phyloP scores from a whole-genome alignment of 2,797 vertebrate genomes.

The Hippoglossus hippoglossus region DNA sequence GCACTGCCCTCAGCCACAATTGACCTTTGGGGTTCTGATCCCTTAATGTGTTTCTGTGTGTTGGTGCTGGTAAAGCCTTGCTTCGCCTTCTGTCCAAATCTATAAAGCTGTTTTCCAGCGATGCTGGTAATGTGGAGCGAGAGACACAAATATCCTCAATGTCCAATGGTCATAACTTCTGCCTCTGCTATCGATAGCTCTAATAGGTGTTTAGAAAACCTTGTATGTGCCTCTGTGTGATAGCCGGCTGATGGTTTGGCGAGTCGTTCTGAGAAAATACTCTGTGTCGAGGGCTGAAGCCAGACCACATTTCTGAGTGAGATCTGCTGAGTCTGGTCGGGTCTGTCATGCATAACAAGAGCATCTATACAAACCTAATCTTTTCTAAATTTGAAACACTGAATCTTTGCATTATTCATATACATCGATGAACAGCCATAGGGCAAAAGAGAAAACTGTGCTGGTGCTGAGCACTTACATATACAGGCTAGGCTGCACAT shows the following conservation, averaged over 20 bases:
- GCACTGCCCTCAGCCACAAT: conserved; percentile 72
- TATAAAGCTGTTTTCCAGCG: conserved; percentile 73
- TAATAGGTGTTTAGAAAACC: conserved; percentile 70
- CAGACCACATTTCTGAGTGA: too few species aligned
- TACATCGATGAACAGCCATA: too few species aligned
- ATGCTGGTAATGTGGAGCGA: conserved; percentile 66
- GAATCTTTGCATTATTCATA: too few species aligned
- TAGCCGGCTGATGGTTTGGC: conserved; percentile 11
- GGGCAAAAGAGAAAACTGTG: too few species aligned
- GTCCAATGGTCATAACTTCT: conserved; percentile 66
- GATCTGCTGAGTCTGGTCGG: too few species aligned
- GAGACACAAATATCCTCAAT: conserved; percentile 71
- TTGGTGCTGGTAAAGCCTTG: conserved; percentile 77
- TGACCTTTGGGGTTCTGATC: conserved; percentile 82
- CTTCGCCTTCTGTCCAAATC: conserved; percentile 73
- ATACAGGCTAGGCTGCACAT: too few species aligned
- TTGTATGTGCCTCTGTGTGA: conserved; percentile 51
- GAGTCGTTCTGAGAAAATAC: too few species aligned
- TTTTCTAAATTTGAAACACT: too few species aligned
- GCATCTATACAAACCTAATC: too few species aligned
- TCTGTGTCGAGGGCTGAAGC: too few species aligned
- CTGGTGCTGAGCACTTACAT: too few species aligned
- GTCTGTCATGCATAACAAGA: too few species aligned
- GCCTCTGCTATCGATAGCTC: conserved; percentile 57
- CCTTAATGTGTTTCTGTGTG: conserved; percentile 80